These are phyloP conservation scores for Zaprionus capensis DNA, from an alignment of 1,140 invertebrate genomes.

Conservation along the genomic window DNA sequence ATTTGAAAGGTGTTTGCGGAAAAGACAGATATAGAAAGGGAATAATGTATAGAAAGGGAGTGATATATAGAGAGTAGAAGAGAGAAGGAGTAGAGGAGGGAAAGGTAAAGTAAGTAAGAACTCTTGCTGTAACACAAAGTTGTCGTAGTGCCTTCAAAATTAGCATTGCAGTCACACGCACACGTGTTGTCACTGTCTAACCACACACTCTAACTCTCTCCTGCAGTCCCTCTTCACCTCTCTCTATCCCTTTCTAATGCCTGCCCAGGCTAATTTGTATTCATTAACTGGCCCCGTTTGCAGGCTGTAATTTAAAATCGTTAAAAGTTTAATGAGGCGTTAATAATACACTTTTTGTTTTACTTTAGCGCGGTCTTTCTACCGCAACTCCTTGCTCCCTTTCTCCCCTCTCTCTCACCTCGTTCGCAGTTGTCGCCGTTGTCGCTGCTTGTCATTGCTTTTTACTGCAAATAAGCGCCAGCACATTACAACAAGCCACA, in stretches of 20 bases:
- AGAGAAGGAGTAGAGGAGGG: too few relatives aligned
- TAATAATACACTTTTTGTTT: slow-evolving; percentile 83
- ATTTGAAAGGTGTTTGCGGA: too few relatives aligned
- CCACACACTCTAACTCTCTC: not conserved
- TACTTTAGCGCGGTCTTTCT: slow-evolving; percentile 46
- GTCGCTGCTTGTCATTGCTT: slow-evolving; percentile 80
- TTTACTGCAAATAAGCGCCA: slow-evolving; percentile 77
- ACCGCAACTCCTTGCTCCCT: not conserved
- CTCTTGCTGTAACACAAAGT: not conserved
- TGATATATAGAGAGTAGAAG: too few relatives aligned
- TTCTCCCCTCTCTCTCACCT: not conserved
- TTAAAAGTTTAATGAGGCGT: slow-evolving; percentile 83
- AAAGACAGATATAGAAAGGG: not conserved
- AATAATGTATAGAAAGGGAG: too few relatives aligned
- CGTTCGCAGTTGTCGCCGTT: slow-evolving; percentile 59
- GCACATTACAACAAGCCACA: slow-evolving; percentile 42
- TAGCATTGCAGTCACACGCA: slow-evolving; percentile 5
- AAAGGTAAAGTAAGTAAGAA: not conserved
- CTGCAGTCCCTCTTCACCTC: not conserved
- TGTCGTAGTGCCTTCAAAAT: slow-evolving; percentile 20
- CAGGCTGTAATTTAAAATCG: slow-evolving; percentile 80
- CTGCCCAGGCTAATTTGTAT: slow-evolving; percentile 74
- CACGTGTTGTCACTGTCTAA: not conserved
- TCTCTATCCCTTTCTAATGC: slow-evolving; percentile 10
- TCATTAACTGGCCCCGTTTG: slow-evolving; percentile 71